These are phyloP conservation scores for Orthosia incerta DNA, from an alignment of 2,888 invertebrate species.

Conservation along the genomic window DNA sequence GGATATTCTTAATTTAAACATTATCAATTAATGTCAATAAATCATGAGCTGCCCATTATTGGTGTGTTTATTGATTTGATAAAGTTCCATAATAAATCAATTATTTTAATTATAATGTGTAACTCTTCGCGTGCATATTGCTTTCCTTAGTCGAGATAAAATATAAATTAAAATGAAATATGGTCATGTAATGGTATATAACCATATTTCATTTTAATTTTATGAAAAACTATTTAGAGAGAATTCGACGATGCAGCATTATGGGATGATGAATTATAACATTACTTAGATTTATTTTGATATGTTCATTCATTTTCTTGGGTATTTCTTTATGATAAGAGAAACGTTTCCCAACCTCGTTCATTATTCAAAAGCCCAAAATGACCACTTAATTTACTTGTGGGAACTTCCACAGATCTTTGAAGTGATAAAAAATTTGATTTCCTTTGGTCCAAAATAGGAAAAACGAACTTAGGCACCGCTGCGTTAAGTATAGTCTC, in stretches of 20 bases:
- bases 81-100: constrained; percentile 42
- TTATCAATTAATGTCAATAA: constrained; percentile 32
- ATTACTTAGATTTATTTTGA: constrained; percentile 21
- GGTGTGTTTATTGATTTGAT: constrained; percentile 45
- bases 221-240: constrained; percentile 1
- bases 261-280: not conserved
- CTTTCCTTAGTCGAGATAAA: constrained; percentile 4
- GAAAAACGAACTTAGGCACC: constrained; percentile 58
- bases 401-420: constrained; percentile 49
- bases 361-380: constrained; percentile 34
- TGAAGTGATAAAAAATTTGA: constrained; percentile 43
- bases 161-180: constrained; percentile 32
- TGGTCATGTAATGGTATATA: too few relatives aligned
- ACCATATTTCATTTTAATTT: too few relatives aligned
- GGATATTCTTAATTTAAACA: not conserved
- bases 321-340: not conserved
- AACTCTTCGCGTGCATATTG: constrained; percentile 9
- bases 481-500: constrained; percentile 55
- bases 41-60: constrained; percentile 24
- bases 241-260: not conserved
- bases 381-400: constrained; percentile 35
- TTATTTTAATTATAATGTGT: constrained; percentile 40
- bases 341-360: constrained; percentile 26
- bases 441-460: constrained; percentile 58
- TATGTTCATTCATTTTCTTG: constrained; percentile 8